Evolutionary conservation across 2,797 vertebrate genomes (phyloP), one percentile per base, ranked within the genome.

Genomic region (Pangasius krempfi): DNA sequence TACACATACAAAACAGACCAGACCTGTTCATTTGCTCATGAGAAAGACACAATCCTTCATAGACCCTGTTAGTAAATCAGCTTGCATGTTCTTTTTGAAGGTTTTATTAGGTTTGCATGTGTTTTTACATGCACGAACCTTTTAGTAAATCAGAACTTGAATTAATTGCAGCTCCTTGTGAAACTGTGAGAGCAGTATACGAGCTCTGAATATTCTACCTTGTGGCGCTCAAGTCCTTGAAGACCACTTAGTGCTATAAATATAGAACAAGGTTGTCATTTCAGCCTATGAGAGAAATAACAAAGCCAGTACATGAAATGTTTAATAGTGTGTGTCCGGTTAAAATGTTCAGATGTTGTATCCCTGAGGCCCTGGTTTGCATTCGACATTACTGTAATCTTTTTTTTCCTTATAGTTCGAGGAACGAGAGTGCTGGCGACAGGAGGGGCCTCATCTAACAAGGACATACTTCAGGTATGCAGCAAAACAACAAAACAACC

Each of bases 401-500:
- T 84, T 54, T 92, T 76, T 94, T 89, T 85, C 83, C 72, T 94
- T 96, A 47, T 85, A 98, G 98, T 96, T 96, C 93, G 97, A 73
- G 96, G 94, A 91, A 98, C 96, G 90, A 96, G 96, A 93, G 97
- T 99, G 88, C 87, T 99, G 94, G 98, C 98, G 18, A 99, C 98
- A 0, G 98, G 98, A 83, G 98, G 98, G 1, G 98, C 97, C 0
- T 99, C 98, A 9, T 93, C 95, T 1, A 99, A 99, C 86, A 93
- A 89, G 88, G 96, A 96, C 52, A 97, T 99, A 76, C 95, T 99
- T 64, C 98, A 99, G 96, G 98, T 98, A 89, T 54, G 73, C 7
- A 72, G 33, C 72, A 78, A 87, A 70, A 87, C 27, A 10, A 27
- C 5, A 40, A 70, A 72, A 85, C 58, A 70, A 70, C n/a, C 25